Evolutionary conservation across 2,797 vertebrate species (phyloP).

Genomic region (Halcyon smyrnensis): DNA sequence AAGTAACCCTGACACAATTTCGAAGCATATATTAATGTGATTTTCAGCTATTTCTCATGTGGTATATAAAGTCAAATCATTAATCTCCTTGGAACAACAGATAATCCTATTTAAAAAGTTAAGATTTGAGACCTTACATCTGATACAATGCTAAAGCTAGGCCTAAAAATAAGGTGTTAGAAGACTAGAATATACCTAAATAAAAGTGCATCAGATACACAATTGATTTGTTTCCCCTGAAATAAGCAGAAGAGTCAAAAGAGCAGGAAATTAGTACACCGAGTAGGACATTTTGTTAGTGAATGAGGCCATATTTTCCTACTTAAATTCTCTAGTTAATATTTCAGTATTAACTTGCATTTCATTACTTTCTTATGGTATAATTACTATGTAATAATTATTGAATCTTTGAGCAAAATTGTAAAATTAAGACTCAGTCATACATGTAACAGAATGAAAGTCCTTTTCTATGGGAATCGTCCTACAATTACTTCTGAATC

Average conservation of each 20-base stretch:
- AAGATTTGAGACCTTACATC: not conserved
- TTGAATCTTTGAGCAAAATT: not conserved
- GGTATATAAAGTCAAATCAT: not conserved
- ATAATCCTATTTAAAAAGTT: not conserved
- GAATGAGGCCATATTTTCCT: not conserved
- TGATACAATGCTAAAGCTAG: not conserved
- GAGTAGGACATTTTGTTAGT: not conserved
- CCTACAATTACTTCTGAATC: not conserved
- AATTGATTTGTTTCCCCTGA: not conserved
- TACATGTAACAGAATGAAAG: not conserved
- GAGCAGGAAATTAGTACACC: not conserved
- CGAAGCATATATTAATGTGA: not conserved
- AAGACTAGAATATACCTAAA: not conserved
- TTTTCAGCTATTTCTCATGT: not conserved
- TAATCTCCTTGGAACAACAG: not conserved
- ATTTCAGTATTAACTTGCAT: not conserved
- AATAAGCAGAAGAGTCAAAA: not conserved
- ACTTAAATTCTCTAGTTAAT: not conserved
- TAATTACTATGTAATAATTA: not conserved
- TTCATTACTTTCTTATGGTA: not conserved
- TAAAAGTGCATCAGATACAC: fast-evolving
- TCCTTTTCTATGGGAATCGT: not conserved
- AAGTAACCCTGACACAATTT: not conserved
- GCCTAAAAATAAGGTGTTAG: not conserved
- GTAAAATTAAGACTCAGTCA: not conserved